Percentiles rank a stretch among this genome's conserved stretches.
Conservation (phyloP, 2,888 invertebrate species). For the Pardosa pseudoannulata region DNA sequence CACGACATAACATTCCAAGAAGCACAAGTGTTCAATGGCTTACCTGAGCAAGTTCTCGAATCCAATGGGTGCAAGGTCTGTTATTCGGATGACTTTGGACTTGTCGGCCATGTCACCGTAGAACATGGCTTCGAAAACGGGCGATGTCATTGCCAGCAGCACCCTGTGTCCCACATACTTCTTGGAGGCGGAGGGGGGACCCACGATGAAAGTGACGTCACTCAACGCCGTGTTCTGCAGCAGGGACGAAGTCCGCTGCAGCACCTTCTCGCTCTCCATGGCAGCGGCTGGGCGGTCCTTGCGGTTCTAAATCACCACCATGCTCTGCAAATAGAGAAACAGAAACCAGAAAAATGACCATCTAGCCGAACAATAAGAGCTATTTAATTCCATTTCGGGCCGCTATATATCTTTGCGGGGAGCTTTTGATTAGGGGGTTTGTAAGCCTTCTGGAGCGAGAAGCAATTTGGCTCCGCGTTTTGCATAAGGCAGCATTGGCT, state of each 20-base stretch:
- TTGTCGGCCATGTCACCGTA: slow-evolving; percentile 75
- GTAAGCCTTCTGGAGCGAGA: slow-evolving; percentile 37
- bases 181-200: slow-evolving; percentile 75
- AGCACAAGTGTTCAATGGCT: too few relatives aligned
- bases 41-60: slow-evolving; percentile 74
- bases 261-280: slow-evolving; percentile 72
- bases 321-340: slow-evolving; percentile 41
- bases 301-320: slow-evolving; percentile 13
- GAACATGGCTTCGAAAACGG: slow-evolving; percentile 75
- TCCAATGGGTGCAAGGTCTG: slow-evolving; percentile 75
- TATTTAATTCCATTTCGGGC: slow-evolving; percentile 56
- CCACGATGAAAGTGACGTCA: slow-evolving; percentile 75
- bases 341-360: slow-evolving; percentile 13
- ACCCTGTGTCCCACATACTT: slow-evolving; percentile 75
- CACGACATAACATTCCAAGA: too few relatives aligned
- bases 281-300: slow-evolving; percentile 19
- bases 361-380: slow-evolving; percentile 9
- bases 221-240: slow-evolving; percentile 76
- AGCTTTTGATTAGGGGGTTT: slow-evolving; percentile 25
- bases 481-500: slow-evolving; percentile 54
- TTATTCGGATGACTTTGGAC: slow-evolving; percentile 75
- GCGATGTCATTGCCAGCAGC: slow-evolving; percentile 74
- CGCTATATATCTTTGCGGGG: slow-evolving; percentile 31
- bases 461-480: slow-evolving; percentile 60
- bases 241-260: slow-evolving; percentile 72